Conservation (phyloP, 2,113 vertebrate species). For the Trichomycterus rosablanca region DNA sequence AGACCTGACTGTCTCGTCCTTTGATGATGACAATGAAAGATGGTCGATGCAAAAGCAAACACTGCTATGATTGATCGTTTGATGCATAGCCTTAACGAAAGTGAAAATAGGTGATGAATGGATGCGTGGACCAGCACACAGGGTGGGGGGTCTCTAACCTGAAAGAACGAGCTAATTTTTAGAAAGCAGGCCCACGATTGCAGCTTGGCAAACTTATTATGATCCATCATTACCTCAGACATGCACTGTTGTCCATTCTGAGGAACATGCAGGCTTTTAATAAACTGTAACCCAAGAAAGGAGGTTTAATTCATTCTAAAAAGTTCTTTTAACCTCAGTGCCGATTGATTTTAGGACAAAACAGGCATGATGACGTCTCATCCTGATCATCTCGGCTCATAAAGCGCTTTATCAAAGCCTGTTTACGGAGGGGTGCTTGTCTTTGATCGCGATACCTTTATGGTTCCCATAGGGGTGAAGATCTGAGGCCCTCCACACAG, state of each 20-base stretch:
- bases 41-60: slow-evolving; percentile 51
- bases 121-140: slow-evolving; percentile 26
- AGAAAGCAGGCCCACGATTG: too few relatives aligned
- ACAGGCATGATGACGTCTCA: slow-evolving; percentile 6
- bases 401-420: slow-evolving; percentile 37
- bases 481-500: slow-evolving; percentile 22
- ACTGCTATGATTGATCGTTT: slow-evolving; percentile 55
- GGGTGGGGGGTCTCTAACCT: slow-evolving; percentile 27
- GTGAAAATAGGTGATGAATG: slow-evolving; percentile 54
- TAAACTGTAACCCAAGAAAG: slow-evolving; percentile 23
- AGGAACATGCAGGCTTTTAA: slow-evolving; percentile 8
- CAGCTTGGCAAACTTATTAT: too few relatives aligned
- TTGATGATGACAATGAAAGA: slow-evolving; percentile 60
- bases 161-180: slow-evolving; percentile 29
- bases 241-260: background rate
- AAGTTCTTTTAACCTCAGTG: too few relatives aligned
- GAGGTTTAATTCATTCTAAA: too few relatives aligned
- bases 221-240: slow-evolving; percentile 5
- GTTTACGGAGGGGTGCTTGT: slow-evolving; percentile 30
- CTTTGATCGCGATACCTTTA: slow-evolving; percentile 40
- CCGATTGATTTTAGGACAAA: too few relatives aligned
- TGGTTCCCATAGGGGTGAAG: slow-evolving; percentile 33
- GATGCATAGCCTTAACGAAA: slow-evolving; percentile 49
- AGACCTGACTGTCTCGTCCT: slow-evolving; percentile 43
- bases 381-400: slow-evolving; percentile 23